phyloP scores from a whole-genome alignment of 2,113 vertebrate genomes.

The Lycaon pictus region DNA sequence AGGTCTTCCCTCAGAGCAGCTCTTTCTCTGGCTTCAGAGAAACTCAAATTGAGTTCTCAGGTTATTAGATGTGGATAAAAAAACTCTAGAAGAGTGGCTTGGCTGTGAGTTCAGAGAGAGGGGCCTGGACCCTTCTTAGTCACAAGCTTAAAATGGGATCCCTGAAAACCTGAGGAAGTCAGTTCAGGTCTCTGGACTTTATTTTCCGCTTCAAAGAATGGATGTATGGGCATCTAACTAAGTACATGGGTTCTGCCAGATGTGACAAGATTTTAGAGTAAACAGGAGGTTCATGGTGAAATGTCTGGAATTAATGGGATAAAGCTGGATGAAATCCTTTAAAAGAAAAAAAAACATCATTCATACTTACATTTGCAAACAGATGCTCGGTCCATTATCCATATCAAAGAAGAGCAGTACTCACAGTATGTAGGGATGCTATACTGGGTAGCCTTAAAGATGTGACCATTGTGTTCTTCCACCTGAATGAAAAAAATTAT shows the following conservation, averaged over 20 bases:
- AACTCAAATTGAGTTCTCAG: not conserved
- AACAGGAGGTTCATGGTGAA: not conserved
- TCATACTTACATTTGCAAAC: slow-evolving; percentile 96
- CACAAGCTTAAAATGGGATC: not conserved
- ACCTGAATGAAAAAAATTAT: slow-evolving; percentile 88
- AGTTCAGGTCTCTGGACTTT: not conserved
- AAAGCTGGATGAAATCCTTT: not conserved
- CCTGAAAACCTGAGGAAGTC: not conserved
- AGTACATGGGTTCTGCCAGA: not conserved
- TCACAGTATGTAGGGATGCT: slow-evolving; percentile 99
- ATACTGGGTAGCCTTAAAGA: slow-evolving; percentile 98
- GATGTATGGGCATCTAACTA: not conserved
- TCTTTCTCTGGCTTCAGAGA: not conserved
- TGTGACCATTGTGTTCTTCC: slow-evolving; percentile 98
- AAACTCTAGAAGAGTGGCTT: not conserved
- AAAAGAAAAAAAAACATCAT: not conserved
- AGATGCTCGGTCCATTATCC: slow-evolving; percentile 99
- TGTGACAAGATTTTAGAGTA: not conserved
- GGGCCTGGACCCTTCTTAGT: not conserved
- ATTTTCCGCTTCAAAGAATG: not conserved
- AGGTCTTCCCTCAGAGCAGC: not conserved
- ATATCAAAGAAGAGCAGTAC: slow-evolving; percentile 98
- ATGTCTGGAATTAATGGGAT: not conserved
- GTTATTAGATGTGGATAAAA: not conserved
- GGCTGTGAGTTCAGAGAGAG: not conserved